Evolutionary conservation across 2,113 vertebrate genomes (phyloP), one percentile per base, ranked within the genome.

Genomic region (Phaethon lepturus): DNA sequence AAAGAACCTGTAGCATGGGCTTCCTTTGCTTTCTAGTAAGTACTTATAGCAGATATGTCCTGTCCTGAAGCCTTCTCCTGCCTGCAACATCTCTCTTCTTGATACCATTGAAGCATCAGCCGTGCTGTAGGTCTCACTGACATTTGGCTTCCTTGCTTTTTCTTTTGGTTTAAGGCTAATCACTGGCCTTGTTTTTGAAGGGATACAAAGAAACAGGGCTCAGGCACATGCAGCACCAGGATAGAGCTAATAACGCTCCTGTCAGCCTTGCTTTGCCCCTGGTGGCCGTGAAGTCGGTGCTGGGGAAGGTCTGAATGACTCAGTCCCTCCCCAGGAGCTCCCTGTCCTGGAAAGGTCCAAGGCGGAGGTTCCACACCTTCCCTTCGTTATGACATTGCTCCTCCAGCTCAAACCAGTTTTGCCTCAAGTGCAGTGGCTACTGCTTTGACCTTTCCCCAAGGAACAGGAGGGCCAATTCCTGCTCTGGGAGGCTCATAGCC

Each of bases 251-350:
- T 2, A 53, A 29, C 4, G 1, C 49, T 75, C 44, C 47, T 4
- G 1, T 44, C 62, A 76, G 16, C 18, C 25, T 63, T 58, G 31
- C n/a, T 79, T 59, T 95, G 35, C n/a, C 45, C n/a, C 49, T 68
- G 33, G 8, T 67, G 47, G 52, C 25, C 82, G 47, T 0, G 0
- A 31, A 74, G 42, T 24, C 4, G 0, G 38, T 59, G 33, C 63
- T 56, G 45, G 55, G 33, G 20, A 64, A 78, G 29, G 3, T 42
- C 29, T 74, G 50, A 83, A 31, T 42, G 42, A 71, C 17, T 29
- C 19, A 58, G 29, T 25, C 19, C 58, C 14, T 86, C 6, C 29
- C 7, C n/a, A 28, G 44, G 44, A 80, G 44, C 15, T 79, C 24
- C 28, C n/a, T 63, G 40, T 19, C 52, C 40, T 69, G 68, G 59